Percentiles rank a stretch among this genome's conserved stretches.
Evolutionary conservation across 2,888 invertebrate species (phyloP).

Genomic region (Liposcelis brunnea): DNA sequence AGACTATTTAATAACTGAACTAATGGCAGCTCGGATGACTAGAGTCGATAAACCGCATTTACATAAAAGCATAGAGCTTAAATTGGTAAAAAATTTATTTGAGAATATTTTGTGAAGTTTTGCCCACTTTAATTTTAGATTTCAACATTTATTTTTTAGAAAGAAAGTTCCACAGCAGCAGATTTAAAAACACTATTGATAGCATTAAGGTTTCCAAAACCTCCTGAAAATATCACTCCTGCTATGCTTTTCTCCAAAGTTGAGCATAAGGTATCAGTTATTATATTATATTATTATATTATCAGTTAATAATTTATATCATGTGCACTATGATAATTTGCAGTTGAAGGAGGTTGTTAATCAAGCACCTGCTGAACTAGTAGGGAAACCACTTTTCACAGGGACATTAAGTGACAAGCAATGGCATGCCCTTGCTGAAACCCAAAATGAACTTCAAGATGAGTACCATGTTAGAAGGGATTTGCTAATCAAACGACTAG

Average conservation of each 20-base stretch:
- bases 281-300: conserved; percentile 7
- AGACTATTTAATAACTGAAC: conserved; percentile 64
- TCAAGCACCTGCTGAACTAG: conserved; percentile 36
- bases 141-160: conserved; percentile 26
- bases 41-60: conserved; percentile 44
- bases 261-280: conserved; percentile 32
- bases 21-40: conserved; percentile 68
- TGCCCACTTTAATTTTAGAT: not conserved
- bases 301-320: not conserved
- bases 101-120: conserved; percentile 29
- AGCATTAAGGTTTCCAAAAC: conserved; percentile 66
- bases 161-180: conserved; percentile 67
- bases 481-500: conserved; percentile 76
- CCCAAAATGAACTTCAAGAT: conserved; percentile 53
- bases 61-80: conserved; percentile 38
- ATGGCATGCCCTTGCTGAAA: conserved; percentile 55
- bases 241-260: conserved; percentile 63
- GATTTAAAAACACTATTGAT: conserved; percentile 62
- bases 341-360: not conserved
- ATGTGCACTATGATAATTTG: too few relatives aligned
- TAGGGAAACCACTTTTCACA: conserved; percentile 61
- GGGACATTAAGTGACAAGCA: conserved; percentile 57
- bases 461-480: conserved; percentile 74
- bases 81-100: too few relatives aligned
- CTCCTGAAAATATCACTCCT: conserved; percentile 65